Base-by-base conservation (phyloP, 1,140 invertebrate genomes). In the Manduca sexta region DNA sequence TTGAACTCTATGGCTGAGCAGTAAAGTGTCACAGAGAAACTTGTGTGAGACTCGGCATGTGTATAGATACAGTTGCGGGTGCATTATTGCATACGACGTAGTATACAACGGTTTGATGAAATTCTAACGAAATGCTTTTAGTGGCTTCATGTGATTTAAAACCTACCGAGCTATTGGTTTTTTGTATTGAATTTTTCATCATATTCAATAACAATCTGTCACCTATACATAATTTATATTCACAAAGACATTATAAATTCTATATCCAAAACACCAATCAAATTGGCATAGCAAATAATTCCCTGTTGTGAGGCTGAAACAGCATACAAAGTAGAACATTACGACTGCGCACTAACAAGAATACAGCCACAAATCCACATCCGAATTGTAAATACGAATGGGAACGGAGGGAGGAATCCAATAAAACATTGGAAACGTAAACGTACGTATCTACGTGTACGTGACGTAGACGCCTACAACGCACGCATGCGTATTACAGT, bases 401-500 rank as follows among this genome's bases (percentile, higher is more conserved):
- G 68, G 64, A 79, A 81, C 64, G 35, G 56, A 75, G 74, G 68
- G 70, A 69, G 69, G 31, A 77, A 69, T 74, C 74, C 81, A 83
- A 84, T 83, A 81, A 81, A 84, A 81, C 75, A 84, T 78, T 81
- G 74, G 72, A 73, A 77, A 52, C 65, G 41, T 64, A 52, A 26
- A 50, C 50, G 66, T 75, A 75, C 76, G 77, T 82, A 81, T 70
- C 72, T 81, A 83, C 79, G 81, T 81, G 51, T 75, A 84, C 78
- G 81, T 83, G 63, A 73, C 74, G 78, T 77, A 79, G 72, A 51
- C 78, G 67, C 78, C 74, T 77, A 64, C 70, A 40, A 34, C 26
- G 39, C 37, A 69, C 81, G 82, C 82, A 80, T 80, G 82, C 82
- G 82, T 60, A 58, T 45, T 31, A 39, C 70, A 79, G 52, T 72